phyloP scores from a whole-genome alignment of 2,113 vertebrate genomes.

The Sceloporus undulatus region DNA sequence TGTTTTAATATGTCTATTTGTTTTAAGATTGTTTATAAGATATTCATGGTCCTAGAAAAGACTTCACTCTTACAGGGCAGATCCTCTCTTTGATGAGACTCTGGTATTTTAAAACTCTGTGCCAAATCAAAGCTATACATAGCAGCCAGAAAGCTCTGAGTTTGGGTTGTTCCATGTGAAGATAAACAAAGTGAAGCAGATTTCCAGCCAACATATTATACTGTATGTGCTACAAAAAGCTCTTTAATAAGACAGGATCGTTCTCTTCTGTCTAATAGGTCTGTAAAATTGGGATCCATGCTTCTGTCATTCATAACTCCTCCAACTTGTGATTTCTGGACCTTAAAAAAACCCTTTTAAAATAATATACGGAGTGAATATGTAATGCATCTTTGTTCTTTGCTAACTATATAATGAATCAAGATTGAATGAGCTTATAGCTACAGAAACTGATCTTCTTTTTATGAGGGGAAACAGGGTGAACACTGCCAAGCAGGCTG shows the following conservation, averaged over 20 bases:
- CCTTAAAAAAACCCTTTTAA: neutral
- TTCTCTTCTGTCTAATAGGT: neutral
- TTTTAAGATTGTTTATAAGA: neutral
- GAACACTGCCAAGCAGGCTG: neutral
- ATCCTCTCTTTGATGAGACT: neutral
- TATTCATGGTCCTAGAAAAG: neutral
- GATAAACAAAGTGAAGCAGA: slow-evolving; percentile 2
- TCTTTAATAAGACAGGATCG: neutral
- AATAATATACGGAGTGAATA: neutral
- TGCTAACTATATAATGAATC: neutral
- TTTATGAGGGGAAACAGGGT: neutral
- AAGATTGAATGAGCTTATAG: neutral
- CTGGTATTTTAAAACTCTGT: slow-evolving; percentile 1
- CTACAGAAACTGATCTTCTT: neutral
- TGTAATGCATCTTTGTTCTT: neutral
- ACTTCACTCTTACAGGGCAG: neutral
- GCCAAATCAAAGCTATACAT: neutral
- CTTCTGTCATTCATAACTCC: neutral
- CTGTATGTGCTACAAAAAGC: neutral
- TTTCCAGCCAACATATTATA: neutral
- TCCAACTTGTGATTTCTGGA: neutral
- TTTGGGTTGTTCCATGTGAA: neutral
- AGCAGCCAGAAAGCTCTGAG: slow-evolving; percentile 1
- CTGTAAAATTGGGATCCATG: neutral
- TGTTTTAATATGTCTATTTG: neutral